These are phyloP conservation scores for Tethea ocularis DNA, from an alignment of 2,888 invertebrate genomes.

Conservation along the genomic window DNA sequence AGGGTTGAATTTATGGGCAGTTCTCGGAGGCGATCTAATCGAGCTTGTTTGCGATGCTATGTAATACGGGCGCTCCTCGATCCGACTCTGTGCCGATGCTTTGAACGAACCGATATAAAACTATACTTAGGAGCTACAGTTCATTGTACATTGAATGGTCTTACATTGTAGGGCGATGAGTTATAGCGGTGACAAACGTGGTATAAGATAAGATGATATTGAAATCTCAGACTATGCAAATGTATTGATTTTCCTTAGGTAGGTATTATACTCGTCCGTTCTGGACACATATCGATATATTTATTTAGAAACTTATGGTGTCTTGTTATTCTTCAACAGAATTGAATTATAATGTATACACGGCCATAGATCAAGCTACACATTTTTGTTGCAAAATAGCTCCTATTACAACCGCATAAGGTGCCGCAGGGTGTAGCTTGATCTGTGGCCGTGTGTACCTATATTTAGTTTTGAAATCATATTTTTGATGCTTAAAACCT, in stretches of 20 bases:
- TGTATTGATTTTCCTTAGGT: neutral
- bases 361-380: no score
- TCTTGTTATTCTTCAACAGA: no score
- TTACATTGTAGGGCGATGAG: neutral
- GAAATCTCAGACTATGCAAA: neutral
- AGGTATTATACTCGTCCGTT: no score
- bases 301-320: no score
- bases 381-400: no score
- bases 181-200: neutral
- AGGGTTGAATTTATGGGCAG: conserved; percentile 76
- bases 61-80: conserved; percentile 38
- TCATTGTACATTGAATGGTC: conserved; percentile 22
- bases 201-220: neutral
- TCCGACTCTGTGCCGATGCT: conserved; percentile 14
- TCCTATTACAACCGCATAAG: no score
- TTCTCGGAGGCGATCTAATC: conserved; percentile 77
- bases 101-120: conserved; percentile 19
- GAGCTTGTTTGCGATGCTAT: conserved; percentile 58
- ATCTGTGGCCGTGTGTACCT: no score
- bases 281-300: neutral
- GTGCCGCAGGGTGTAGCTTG: no score
- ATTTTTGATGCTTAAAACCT: no score
- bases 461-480: no score
- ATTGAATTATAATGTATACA: no score
- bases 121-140: conserved; percentile 41